Evolutionary conservation across 2,888 invertebrate genomes (phyloP), one percentile per base, ranked within the genome.

Genomic region (Xylota segnis): DNA sequence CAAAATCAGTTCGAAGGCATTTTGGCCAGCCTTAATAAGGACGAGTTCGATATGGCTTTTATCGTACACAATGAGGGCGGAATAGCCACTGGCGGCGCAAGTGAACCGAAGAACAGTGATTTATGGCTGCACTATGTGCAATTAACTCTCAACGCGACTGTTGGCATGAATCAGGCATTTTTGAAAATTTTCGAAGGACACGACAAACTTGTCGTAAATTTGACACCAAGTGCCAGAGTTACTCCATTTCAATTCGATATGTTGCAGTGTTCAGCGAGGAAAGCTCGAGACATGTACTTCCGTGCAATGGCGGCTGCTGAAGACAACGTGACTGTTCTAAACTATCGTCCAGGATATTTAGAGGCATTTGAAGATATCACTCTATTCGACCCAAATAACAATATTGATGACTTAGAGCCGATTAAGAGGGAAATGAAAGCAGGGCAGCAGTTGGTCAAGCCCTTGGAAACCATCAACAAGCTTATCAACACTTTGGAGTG

Each of bases 221-320:
- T 91, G 4, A 91, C 89, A 14, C 90, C 91, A 5, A 90, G 89
- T 70, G 86, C 90, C 37, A 88, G 88, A 66, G 75, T 91, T 18
- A 88, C 89, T 59, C 91, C 91, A 0, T 70, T 91, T 77, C 82
- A 90, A 61, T 90, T 89, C 59, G 89, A 65, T 10, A 88, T 89
- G 5, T 45, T 91, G 45, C 87, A 89, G 34, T 91, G 91, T 83
- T 91, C 91, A 10, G 91, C 90, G 72, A 90, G 89, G 68, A 89
- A 89, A 50, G 90, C 91, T 1, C 90, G 91, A 6, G 91, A 91
- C 32, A 91, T 91, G 91, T 91, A 91, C 76, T 91, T 91, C 87
- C 91, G 90, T 43, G 87, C 91, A 12, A 89, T 91, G 89, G 91
- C 91, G 10, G 87, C 90, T 23, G 18, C 16, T 4, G 90, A 91